phyloP scores from a whole-genome alignment of 2,797 vertebrate genomes.

The Schizopygopsis malacanthus region DNA sequence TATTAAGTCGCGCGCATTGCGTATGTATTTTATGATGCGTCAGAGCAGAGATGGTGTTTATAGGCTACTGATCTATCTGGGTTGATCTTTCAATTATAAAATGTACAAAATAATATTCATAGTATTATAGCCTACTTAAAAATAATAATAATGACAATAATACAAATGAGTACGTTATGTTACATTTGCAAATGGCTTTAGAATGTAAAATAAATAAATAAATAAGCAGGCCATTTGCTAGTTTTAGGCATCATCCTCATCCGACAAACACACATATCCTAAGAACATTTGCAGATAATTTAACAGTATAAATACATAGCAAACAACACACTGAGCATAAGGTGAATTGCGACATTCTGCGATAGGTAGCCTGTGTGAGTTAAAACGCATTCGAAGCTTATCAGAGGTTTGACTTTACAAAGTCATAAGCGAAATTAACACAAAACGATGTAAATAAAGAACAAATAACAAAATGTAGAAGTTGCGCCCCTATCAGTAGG shows the following conservation, averaged over 20 bases:
- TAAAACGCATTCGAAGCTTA: not conserved
- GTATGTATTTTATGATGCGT: conserved; percentile 39
- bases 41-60: conserved; percentile 25
- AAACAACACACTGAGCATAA: not conserved
- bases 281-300: not conserved
- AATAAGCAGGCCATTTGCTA: not conserved
- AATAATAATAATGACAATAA: too few species aligned
- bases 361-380: not conserved
- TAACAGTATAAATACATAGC: not conserved
- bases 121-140: not conserved
- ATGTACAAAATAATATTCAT: not conserved
- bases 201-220: not conserved
- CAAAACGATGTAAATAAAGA: not conserved
- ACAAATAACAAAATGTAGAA: not conserved
- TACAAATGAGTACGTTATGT: not conserved
- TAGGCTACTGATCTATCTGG: not conserved
- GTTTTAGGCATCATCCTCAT: not conserved
- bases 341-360: too few species aligned
- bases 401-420: not conserved
- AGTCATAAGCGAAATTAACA: not conserved
- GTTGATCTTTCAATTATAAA: not conserved
- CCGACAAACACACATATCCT: not conserved
- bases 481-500: not conserved
- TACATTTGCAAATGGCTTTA: not conserved
- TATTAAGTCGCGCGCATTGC: not conserved